Evolutionary conservation across 2,797 vertebrate genomes (phyloP).

Genomic region (Typhlichthys subterraneus): DNA sequence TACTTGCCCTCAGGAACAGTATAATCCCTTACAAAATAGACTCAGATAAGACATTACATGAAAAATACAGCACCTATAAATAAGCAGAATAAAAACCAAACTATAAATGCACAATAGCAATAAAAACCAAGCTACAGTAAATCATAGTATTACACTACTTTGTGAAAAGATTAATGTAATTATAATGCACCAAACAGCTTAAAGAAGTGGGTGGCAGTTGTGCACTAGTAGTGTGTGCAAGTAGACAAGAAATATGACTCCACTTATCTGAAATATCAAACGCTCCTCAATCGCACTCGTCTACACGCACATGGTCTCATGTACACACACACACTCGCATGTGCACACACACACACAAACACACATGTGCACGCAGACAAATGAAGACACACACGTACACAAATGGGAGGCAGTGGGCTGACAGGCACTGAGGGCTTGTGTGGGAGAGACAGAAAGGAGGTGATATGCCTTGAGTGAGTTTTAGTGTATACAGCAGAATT

Average conservation of each 20-base stretch:
- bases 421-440: conserved; percentile 84
- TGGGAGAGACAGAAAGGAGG: conserved; percentile 68
- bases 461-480: conserved; percentile 76
- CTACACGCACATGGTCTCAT: conserved; percentile 43
- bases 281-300: conserved; percentile 67
- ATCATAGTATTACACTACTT: conserved; percentile 90
- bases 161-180: conserved; percentile 87
- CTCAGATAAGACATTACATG: conserved; percentile 87
- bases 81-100: conserved; percentile 97
- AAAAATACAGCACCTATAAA: conserved; percentile 97
- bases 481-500: conserved; percentile 80
- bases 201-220: conserved; percentile 96
- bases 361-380: conserved; percentile 54
- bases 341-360: conserved; percentile 53
- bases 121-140: conserved; percentile 90
- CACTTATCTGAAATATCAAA: conserved; percentile 90
- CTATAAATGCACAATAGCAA: conserved; percentile 98
- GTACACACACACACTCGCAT: conserved; percentile 14
- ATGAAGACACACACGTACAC: conserved; percentile 36
- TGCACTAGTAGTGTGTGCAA: conserved; percentile 96
- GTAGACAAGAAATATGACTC: conserved; percentile 89
- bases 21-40: conserved; percentile 95
- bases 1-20: conserved; percentile 92
- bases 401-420: conserved; percentile 93
- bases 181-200: conserved; percentile 96